A percentile compares a stretch with the other conserved stretches of the same genome.
phyloP scores from a whole-genome alignment of 2,113 vertebrate genomes.

The Heterotilapia buettikoferi region DNA sequence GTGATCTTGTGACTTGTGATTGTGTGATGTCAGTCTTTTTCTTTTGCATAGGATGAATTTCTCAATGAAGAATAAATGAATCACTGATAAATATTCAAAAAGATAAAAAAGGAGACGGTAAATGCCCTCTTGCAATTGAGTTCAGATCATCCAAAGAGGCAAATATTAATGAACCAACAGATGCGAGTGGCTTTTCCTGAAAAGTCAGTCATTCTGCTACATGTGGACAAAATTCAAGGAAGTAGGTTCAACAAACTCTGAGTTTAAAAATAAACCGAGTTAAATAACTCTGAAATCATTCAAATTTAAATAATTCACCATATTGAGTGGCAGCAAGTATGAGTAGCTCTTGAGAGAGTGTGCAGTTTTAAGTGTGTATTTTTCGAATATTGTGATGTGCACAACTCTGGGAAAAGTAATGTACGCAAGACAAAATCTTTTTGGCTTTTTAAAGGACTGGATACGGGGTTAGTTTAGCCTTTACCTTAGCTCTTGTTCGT shows the following conservation, averaged over 20 bases:
- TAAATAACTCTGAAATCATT: not conserved
- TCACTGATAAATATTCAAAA: not conserved
- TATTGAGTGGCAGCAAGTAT: not conserved
- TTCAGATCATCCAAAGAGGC: not conserved
- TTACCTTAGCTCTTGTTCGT: not conserved
- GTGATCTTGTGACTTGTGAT: not conserved
- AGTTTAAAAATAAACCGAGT: not conserved
- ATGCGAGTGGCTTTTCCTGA: not conserved
- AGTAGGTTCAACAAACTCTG: not conserved
- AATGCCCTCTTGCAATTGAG: not conserved
- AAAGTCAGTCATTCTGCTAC: not conserved
- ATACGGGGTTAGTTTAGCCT: not conserved
- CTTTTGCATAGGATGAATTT: not conserved
- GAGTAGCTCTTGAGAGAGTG: not conserved
- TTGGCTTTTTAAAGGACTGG: not conserved
- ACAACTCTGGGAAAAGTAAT: not conserved
- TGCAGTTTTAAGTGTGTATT: not conserved
- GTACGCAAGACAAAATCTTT: not conserved
- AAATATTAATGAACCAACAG: not conserved
- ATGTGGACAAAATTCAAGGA: not conserved
- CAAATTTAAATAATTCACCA: not conserved
- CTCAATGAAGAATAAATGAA: not conserved
- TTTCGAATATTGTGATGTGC: not conserved
- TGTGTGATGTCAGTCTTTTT: not conserved
- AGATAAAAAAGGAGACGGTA: not conserved